Conservation (phyloP, 2,113 vertebrate genomes). For the Maccullochella peelii region DNA sequence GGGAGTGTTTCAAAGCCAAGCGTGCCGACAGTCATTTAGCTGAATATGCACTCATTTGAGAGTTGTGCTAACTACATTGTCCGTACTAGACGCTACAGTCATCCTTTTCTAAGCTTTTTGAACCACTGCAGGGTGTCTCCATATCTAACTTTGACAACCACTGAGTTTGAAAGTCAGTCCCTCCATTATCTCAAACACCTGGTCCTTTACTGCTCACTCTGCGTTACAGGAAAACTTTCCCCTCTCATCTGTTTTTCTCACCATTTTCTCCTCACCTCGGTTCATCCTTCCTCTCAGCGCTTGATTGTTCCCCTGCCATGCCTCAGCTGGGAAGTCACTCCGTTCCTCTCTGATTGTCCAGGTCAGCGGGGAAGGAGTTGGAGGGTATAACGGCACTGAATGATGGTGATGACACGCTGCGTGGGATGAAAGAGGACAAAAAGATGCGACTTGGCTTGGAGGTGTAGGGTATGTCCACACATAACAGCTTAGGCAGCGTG, state of each 20-base stretch:
- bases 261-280: neutral
- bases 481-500: neutral
- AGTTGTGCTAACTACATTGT: neutral
- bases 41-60: neutral
- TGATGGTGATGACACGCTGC: neutral
- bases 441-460: slow-evolving; percentile 3
- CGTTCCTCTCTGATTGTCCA: slow-evolving; percentile 6
- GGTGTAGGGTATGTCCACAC: neutral
- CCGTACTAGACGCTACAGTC: no score
- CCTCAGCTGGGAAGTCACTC: slow-evolving; percentile 15
- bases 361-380: slow-evolving; percentile 1
- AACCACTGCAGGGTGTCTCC: neutral
- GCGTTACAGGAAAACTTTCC: neutral
- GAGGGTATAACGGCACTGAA: neutral
- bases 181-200: neutral
- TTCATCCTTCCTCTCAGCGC: neutral
- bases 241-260: neutral
- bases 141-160: neutral
- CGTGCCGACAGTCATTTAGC: neutral
- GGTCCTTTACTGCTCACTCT: neutral
- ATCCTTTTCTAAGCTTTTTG: neutral
- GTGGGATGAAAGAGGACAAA: slow-evolving; percentile 1
- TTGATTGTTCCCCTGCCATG: neutral
- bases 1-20: neutral
- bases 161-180: neutral